Conservation (phyloP, 2,888 invertebrate species). For the Drosophila recens region DNA sequence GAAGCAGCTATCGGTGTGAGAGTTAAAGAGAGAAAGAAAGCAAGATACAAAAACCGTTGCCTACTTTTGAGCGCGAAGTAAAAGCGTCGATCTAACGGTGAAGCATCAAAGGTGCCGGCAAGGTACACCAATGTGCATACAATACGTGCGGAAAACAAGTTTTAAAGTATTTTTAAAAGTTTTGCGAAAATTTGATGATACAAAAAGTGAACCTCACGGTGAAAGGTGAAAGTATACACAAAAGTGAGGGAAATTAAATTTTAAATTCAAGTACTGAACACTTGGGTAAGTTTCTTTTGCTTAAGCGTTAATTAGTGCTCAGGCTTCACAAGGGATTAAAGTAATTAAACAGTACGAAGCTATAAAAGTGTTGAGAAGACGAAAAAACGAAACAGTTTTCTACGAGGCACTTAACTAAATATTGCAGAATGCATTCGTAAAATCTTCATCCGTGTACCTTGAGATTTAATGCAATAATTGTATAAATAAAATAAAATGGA, state of each 20-base stretch:
- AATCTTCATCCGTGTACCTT: background rate
- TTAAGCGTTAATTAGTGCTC: slow-evolving; percentile 43
- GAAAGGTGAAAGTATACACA: slow-evolving; percentile 31
- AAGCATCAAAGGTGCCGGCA: slow-evolving; percentile 40
- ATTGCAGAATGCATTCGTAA: background rate
- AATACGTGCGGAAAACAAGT: slow-evolving; percentile 13
- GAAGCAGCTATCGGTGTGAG: slow-evolving; percentile 12
- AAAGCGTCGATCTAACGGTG: slow-evolving; percentile 24
- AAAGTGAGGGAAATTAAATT: slow-evolving; percentile 12
- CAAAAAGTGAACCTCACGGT: slow-evolving; percentile 26
- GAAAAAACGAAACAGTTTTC: background rate
- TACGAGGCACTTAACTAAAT: background rate
- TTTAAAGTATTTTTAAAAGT: slow-evolving; percentile 24
- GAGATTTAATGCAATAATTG: background rate
- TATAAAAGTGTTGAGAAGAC: slow-evolving; percentile 6
- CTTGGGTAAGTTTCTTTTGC: slow-evolving; percentile 45
- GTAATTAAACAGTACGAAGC: slow-evolving; percentile 26
- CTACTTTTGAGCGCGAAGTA: slow-evolving; percentile 52
- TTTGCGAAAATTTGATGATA: background rate
- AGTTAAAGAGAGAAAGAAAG: background rate
- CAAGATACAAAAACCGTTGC: slow-evolving; percentile 32
- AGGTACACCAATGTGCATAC: slow-evolving; percentile 34
- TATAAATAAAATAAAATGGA: no score
- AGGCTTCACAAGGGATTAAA: slow-evolving; percentile 23
- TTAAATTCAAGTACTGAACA: slow-evolving; percentile 24